Percentiles rank a stretch among this genome's conserved stretches.
Evolutionary conservation across 2,888 invertebrate genomes (phyloP).

Genomic region (Drepana falcataria): DNA sequence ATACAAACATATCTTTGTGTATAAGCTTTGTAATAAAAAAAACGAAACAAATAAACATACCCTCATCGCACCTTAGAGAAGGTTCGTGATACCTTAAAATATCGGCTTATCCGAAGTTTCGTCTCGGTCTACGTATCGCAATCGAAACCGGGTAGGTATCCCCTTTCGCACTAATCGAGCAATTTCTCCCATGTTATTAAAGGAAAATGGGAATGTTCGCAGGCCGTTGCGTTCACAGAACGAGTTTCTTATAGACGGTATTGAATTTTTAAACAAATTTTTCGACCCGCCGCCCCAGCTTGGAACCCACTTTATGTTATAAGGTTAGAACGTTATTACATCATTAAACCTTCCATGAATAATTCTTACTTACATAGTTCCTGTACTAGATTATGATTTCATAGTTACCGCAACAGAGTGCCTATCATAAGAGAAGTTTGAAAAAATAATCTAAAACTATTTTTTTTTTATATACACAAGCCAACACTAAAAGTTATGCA

Average conservation of each 20-base stretch:
- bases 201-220: conserved; percentile 71
- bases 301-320: conserved; percentile 59
- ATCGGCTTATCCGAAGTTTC: conserved; percentile 28
- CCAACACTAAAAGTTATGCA: no score
- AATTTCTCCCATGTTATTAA: conserved; percentile 74
- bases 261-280: conserved; percentile 76
- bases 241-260: conserved; percentile 72
- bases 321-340: conserved; percentile 63
- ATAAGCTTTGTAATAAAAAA: no score
- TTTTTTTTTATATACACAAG: no score
- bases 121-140: conserved; percentile 40
- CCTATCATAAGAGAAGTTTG: not conserved
- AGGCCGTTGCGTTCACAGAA: conserved; percentile 70
- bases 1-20: no score
- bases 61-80: not conserved
- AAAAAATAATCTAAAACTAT: no score
- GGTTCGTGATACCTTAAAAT: conserved; percentile 8
- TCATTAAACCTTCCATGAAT: conserved; percentile 57
- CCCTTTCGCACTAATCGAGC: conserved; percentile 69
- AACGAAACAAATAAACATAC: not conserved
- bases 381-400: conserved; percentile 8
- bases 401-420: not conserved
- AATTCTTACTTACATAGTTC: conserved; percentile 33
- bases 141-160: conserved; percentile 50
- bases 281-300: conserved; percentile 53